Base-by-base conservation (phyloP, 2,113 vertebrate genomes). In the Anhinga rufa region DNA sequence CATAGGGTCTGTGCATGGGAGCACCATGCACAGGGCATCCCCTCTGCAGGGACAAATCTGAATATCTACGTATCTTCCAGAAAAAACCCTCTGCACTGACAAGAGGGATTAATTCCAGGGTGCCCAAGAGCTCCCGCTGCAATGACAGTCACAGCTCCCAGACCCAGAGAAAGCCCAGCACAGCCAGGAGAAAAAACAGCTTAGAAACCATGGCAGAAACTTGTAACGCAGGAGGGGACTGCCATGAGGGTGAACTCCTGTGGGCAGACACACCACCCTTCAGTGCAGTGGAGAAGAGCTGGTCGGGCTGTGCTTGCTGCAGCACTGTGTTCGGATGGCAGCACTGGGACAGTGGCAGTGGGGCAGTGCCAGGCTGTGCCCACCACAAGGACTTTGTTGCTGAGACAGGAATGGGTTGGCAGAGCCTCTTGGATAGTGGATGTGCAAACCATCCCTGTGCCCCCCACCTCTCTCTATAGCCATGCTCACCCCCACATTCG, bases 371-470 rank as follows among this genome's bases (percentile, higher is more conserved):
- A 19, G 57, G 19, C 54, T 20, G 11, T 46, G 32, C 13, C 49
- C 6, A 11, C 12, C 6, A 9, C 2, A 4, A 19, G 36, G 24
- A 12, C 26, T 48, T 34, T 0, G 0, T 16, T 14, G 1, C 4
- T 0, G 49, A 57, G 25, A 44, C n/a, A 55, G 32, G 61, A 82
- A 42, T 2, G 5, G 36, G 22, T 26, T 32, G 65, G 21, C 52
- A 46, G 57, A 82, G 9, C 42, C 55, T 21, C 74, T 17, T 20
- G 92, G 32, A 4, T 2, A 20, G 29, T 2, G 13, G 18, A 9
- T 54, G 44, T 22, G 7, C 36, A 52, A 92, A 66, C 21, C 17
- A 15, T 0, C 7, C 28, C 46, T 2, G 6, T 1, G 2, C 26
- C 7, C 28, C 24, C 28, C 9, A 0, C 6, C 36, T 52, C 44